Evolutionary conservation across 1,140 invertebrate genomes (phyloP), one percentile per base, ranked within the genome.

Genomic region (Palaemon carinicauda): DNA sequence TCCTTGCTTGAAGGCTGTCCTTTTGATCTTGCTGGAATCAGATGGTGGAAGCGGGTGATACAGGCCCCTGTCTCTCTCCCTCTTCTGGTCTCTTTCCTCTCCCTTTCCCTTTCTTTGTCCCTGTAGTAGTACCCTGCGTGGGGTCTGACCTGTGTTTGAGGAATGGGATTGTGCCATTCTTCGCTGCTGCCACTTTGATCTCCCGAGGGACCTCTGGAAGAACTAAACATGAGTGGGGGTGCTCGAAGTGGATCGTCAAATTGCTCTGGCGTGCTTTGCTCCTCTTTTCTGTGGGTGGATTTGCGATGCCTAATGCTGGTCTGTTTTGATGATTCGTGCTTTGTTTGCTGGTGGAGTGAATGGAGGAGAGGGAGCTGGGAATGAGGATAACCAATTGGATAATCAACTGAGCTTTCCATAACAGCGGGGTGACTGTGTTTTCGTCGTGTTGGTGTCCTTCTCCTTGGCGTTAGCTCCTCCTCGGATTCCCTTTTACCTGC

Each of bases 351-450:
- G 56, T 86, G 83, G 12, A 86, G 78, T 24, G 83, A 80, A 15
- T 56, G 77, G 31, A 86, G 83, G 4, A 86, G 77, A 21, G 83
- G 83, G n/a, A 86, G 77, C 24, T 77, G 83, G 17, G 83, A 80
- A 24, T 52, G 52, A 24, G 54, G 80, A 29, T 73, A 80, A 12
- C 60, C 83, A 15, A 33, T 69, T 15, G 41, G 31, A 14, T 65
- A 53, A 27, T 86, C 83, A 41, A 29, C 51, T 24, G 60, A 73
- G 27, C n/a, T 79, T 17, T 80, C 83, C 52, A 80, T 74, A 21
- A 73, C 78, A 54, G 41, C 33, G 12, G 41, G 41, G 41, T 41
- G 41, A 7, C 41, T 41, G 41, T 41, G 41, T 41, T 41, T 41
- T 41, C 41, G 41, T 41, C 41, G 41, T 12, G 24, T 73, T 50